Conservation (phyloP, 1,140 invertebrate species). For the Zaprionus ornatus region DNA sequence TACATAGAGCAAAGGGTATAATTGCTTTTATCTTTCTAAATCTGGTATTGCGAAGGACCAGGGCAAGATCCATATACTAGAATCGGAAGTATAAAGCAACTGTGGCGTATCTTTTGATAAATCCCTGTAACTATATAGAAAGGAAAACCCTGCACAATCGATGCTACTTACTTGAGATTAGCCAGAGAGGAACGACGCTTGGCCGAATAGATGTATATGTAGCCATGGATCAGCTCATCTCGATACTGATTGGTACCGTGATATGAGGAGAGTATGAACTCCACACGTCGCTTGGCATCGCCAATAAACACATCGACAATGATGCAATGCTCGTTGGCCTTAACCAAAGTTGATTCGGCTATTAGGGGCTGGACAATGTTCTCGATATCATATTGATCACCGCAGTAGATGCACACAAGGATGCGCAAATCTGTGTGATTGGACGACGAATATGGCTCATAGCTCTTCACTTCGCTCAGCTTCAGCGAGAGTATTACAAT, state of each 20-base stretch:
- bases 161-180: slow-evolving; percentile 90
- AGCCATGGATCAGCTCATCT: slow-evolving; percentile 97
- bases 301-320: slow-evolving; percentile 96
- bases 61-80: too few relatives aligned
- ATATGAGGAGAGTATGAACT: slow-evolving; percentile 97
- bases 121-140: too few relatives aligned
- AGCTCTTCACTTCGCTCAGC: slow-evolving; percentile 79
- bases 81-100: not conserved
- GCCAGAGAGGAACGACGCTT: slow-evolving; percentile 97
- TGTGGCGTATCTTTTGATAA: too few relatives aligned
- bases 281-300: slow-evolving; percentile 93
- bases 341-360: slow-evolving; percentile 93
- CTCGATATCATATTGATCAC: slow-evolving; percentile 96
- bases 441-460: slow-evolving; percentile 79
- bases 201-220: slow-evolving; percentile 97
- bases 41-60: too few relatives aligned
- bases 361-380: slow-evolving; percentile 94
- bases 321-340: slow-evolving; percentile 94
- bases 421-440: slow-evolving; percentile 87
- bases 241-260: slow-evolving; percentile 96
- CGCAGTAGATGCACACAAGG: slow-evolving; percentile 98
- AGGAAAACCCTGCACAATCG: not conserved
- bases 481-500: slow-evolving; percentile 80
- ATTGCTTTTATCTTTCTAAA: fast-evolving
- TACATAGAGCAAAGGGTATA: too few relatives aligned